Percentiles rank a stretch among this genome's conserved stretches.
These are phyloP conservation scores for Cheracebus regulus DNA, from an alignment of 2,797 vertebrate genomes.

Conservation along the genomic window DNA sequence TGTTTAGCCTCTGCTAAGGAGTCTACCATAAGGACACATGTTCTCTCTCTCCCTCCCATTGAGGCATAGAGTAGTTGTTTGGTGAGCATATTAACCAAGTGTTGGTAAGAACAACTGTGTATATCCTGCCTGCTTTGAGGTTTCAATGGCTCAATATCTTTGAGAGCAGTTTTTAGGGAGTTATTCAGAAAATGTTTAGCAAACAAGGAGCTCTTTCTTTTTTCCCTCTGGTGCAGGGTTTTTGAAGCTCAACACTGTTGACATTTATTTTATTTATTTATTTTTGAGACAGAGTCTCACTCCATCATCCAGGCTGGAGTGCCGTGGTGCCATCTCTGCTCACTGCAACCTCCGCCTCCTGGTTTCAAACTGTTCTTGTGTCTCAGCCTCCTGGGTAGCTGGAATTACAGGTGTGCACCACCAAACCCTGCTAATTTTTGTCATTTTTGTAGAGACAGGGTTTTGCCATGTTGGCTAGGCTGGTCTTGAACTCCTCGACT, in stretches of 20 bases:
- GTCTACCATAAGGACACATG: background rate
- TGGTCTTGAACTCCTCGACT: background rate
- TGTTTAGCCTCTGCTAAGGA: background rate
- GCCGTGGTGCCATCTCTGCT: background rate
- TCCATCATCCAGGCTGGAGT: background rate
- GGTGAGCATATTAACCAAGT: background rate
- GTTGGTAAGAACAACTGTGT: background rate
- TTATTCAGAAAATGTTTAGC: background rate
- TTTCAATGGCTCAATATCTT: background rate
- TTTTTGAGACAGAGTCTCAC: background rate
- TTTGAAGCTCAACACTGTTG: background rate
- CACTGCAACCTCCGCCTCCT: background rate
- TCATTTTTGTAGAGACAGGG: background rate
- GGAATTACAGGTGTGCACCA: background rate
- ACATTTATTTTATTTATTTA: background rate
- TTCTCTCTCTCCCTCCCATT: background rate
- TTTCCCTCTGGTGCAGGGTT: background rate
- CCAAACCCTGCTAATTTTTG: background rate
- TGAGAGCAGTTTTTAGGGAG: background rate
- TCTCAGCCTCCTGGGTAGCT: background rate
- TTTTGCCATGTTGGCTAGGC: background rate
- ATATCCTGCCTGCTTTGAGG: background rate
- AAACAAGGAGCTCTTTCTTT: background rate
- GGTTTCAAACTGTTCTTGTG: background rate
- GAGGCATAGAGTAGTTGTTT: constrained; percentile 2